phyloP scores from a whole-genome alignment of 2,113 vertebrate genomes.

The Prochilodus magdalenae region DNA sequence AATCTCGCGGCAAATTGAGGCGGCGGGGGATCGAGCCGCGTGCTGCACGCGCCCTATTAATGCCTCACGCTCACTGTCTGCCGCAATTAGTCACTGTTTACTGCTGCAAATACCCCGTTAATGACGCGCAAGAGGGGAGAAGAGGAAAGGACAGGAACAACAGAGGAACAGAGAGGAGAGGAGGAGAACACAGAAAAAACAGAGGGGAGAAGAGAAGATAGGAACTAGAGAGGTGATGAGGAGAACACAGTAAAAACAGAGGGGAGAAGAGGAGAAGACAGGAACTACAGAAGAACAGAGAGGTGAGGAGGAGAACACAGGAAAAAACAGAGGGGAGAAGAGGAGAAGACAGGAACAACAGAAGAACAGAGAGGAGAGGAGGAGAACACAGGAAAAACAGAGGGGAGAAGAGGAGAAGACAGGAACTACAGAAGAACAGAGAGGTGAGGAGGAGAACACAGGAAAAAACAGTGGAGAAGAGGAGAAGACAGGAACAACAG shows the following conservation, averaged over 20 bases:
- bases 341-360: not conserved
- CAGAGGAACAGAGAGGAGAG: not conserved
- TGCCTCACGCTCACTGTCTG: constrained; percentile 88
- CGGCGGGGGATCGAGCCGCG: constrained; percentile 87
- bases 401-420: not conserved
- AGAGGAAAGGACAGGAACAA: constrained; percentile 2
- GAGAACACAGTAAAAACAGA: not conserved
- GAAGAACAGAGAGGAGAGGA: not conserved
- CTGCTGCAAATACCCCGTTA: constrained; percentile 89
- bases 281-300: not conserved
- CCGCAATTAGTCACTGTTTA: constrained; percentile 93
- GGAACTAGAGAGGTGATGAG: not conserved
- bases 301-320: too few species aligned
- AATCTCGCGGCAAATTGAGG: constrained; percentile 93
- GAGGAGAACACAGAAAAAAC: not conserved
- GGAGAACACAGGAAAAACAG: not conserved
- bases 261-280: not conserved
- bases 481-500: too few species aligned
- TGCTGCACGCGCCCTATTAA: constrained; percentile 91
- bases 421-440: too few species aligned
- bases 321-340: too few species aligned
- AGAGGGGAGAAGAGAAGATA: not conserved
- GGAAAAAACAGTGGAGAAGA: too few species aligned
- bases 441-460: too few species aligned
- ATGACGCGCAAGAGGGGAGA: constrained; percentile 78